A percentile compares a stretch with the other conserved stretches of the same genome.
Conservation (phyloP, 2,888 invertebrate genomes). For the Stictocephala bisonia region DNA sequence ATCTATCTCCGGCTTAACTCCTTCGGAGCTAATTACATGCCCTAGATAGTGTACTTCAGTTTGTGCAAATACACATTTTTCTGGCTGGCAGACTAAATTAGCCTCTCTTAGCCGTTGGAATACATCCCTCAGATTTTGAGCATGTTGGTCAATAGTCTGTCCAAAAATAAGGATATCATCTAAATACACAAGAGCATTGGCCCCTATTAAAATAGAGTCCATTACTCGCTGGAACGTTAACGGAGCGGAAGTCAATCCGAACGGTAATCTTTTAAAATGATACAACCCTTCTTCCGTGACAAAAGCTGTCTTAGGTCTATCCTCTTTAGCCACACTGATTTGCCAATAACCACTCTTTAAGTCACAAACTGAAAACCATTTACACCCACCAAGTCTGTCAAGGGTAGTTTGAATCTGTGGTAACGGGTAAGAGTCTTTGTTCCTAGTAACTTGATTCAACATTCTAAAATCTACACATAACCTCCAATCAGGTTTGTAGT, state of each 20-base stretch:
- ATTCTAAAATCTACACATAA: conserved; percentile 32
- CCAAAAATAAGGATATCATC: conserved; percentile 30
- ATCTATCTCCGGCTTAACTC: neutral
- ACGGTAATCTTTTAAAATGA: conserved; percentile 1
- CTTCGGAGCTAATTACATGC: neutral
- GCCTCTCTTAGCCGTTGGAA: neutral
- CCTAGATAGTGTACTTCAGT: conserved; percentile 6
- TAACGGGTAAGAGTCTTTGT: conserved; percentile 19
- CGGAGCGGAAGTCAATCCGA: conserved; percentile 13
- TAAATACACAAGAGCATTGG: conserved; percentile 7
- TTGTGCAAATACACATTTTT: conserved; percentile 2
- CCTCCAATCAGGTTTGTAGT: neutral
- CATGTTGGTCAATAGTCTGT: conserved; percentile 27
- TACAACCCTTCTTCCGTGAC: neutral
- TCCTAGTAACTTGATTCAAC: conserved; percentile 1
- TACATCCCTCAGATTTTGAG: neutral
- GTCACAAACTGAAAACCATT: conserved; percentile 12
- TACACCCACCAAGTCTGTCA: neutral
- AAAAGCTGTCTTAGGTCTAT: conserved; percentile 18
- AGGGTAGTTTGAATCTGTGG: neutral
- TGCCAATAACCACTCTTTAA: conserved; percentile 25
- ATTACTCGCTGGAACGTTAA: neutral
- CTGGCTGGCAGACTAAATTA: neutral
- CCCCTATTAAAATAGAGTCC: conserved; percentile 9
- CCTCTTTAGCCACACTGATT: conserved; percentile 10